Evolutionary conservation across 2,888 invertebrate species (phyloP), one percentile per base, ranked within the genome.

Genomic region (Leucoma salicis): DNA sequence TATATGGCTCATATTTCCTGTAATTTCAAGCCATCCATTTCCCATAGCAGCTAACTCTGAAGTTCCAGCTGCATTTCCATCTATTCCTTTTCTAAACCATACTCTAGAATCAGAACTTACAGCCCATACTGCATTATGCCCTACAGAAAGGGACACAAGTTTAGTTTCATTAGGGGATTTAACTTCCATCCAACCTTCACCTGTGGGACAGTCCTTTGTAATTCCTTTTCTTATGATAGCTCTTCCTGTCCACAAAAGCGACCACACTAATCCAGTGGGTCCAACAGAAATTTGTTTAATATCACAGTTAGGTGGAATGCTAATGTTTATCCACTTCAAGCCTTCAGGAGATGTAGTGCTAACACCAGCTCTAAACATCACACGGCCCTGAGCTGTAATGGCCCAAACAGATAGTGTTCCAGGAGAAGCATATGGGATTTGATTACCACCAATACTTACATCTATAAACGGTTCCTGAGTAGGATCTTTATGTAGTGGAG

Each of bases 381-480:
- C 96, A 70, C 97, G 90, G 38, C 97, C 97, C 72, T 96, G 95
- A 21, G 97, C 95, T 16, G 98, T 98, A 38, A 98, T 95, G 7
- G 97, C 96, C 98, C 98, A 98, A 6, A 98, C 97, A 46, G 95
- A 89, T 63, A 97, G 91, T 27, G 92, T 92, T 14, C 96, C 96
- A 11, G 92, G 89, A 47, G 92, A 91, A 14, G 94, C 94, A 68
- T 95, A 95, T 35, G 96, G 94, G 55, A 97, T 92, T 68, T 93
- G 93, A 69, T 94, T 94, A 15, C 97, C 97, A 24, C 97, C 97
- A 58, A 97, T 94, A 46, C 95, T 92, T 33, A 98, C 93, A 89
- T 97, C 97, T 70, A 97, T 96, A 68, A 98, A 97, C 3, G 97
- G 97, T 75, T 98, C 97, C 91, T 95, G 94, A 0, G 97, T 96